These are phyloP conservation scores for Conopomorpha cramerella DNA, from an alignment of 1,140 invertebrate species.

Conservation along the genomic window DNA sequence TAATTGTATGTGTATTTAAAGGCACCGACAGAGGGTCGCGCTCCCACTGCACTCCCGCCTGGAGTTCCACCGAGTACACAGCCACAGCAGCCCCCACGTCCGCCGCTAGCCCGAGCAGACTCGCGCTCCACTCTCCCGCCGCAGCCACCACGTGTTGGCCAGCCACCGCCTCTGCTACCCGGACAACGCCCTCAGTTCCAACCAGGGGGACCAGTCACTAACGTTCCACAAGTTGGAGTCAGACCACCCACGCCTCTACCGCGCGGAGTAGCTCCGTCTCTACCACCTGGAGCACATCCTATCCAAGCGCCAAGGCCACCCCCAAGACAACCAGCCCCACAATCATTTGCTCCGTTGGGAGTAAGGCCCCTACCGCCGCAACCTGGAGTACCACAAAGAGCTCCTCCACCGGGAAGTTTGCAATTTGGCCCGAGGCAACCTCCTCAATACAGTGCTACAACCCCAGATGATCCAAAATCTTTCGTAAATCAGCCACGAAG, in stretches of 20 bases:
- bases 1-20: neutral
- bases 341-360: conserved; percentile 29
- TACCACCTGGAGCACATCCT: conserved; percentile 23
- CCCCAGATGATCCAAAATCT: too few relatives aligned
- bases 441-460: conserved; percentile 23
- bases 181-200: conserved; percentile 48
- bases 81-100: conserved; percentile 16
- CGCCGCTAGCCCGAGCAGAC: conserved; percentile 47
- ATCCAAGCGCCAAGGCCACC: conserved; percentile 15
- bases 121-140: conserved; percentile 40
- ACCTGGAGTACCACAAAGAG: conserved; percentile 22
- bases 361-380: conserved; percentile 28
- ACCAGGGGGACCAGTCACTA: conserved; percentile 44
- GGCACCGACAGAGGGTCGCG: neutral
- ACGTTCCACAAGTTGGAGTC: conserved; percentile 21
- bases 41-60: neutral
- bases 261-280: conserved; percentile 19
- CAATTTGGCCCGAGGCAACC: conserved; percentile 48
- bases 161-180: conserved; percentile 21
- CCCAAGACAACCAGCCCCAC: conserved; percentile 22
- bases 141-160: conserved; percentile 19
- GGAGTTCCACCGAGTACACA: too few relatives aligned
- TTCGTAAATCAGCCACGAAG: too few relatives aligned
- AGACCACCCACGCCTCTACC: conserved; percentile 20
- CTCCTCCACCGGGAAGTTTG: conserved; percentile 37